Conservation (phyloP, 2,888 invertebrate genomes). For the Clunio marinus region DNA sequence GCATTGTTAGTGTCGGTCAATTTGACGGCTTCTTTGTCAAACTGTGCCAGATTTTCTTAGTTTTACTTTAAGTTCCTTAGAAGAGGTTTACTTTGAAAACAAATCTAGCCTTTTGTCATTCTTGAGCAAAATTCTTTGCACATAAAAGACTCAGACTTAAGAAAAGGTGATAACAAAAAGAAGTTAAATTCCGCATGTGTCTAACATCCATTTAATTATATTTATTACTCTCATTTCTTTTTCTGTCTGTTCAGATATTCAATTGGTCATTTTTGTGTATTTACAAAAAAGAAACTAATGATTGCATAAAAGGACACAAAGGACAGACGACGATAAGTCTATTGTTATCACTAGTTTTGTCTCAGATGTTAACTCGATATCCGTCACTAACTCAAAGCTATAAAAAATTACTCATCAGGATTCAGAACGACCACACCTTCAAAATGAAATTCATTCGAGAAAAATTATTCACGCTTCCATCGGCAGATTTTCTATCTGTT, state of each 20-base stretch:
- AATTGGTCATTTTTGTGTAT: constrained; percentile 16
- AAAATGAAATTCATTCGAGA: background rate
- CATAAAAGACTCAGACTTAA: too few species aligned
- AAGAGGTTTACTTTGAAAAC: constrained; percentile 3
- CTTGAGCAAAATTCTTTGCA: background rate
- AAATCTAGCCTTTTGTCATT: constrained; percentile 3
- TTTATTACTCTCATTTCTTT: constrained; percentile 28
- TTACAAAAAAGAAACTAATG: constrained; percentile 28
- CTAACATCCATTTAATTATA: constrained; percentile 38
- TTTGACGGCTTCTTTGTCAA: constrained; percentile 18
- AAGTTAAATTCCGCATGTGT: constrained; percentile 20
- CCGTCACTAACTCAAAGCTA: background rate
- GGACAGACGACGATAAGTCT: constrained; percentile 31
- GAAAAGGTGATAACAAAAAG: background rate
- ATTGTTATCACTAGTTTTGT: constrained; percentile 16
- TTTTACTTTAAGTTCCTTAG: background rate
- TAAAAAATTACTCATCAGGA: background rate
- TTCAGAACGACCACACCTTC: constrained; percentile 5
- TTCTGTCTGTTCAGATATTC: background rate
- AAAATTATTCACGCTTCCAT: constrained; percentile 22
- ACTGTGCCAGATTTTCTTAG: background rate
- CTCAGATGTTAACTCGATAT: background rate
- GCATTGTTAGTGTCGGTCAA: background rate
- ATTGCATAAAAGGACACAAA: constrained; percentile 15
- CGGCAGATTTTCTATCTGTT: background rate